Percentiles rank a stretch among this genome's conserved stretches.
Evolutionary conservation across 1,140 invertebrate genomes (phyloP).

Genomic region (Trachelipus rathkii): DNA sequence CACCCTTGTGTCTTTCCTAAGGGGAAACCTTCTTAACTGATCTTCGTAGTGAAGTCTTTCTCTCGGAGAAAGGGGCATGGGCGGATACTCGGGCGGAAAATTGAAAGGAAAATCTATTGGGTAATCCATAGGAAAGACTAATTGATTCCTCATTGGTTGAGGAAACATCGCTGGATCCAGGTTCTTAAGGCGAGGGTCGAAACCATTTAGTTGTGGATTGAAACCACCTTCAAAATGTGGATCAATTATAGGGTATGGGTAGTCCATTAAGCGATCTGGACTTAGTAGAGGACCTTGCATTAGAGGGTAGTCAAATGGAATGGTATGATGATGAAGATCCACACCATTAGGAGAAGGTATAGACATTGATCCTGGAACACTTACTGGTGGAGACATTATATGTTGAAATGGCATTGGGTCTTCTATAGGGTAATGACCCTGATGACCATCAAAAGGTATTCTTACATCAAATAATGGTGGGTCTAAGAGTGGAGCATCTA

Average conservation of each 20-base stretch:
- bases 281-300: not conserved
- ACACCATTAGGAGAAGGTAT: not conserved
- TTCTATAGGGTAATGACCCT: not conserved
- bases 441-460: not conserved
- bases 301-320: not conserved
- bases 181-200: not conserved
- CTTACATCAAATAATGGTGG: not conserved
- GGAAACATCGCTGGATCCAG: not conserved
- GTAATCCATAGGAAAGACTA: not conserved
- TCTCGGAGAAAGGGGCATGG: not conserved
- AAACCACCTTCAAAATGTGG: not conserved
- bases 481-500: not conserved
- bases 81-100: not conserved
- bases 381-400: not conserved
- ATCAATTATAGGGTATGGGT: not conserved
- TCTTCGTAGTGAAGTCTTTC: not conserved
- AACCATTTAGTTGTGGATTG: not conserved
- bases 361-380: not conserved
- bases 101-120: not conserved
- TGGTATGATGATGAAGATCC: not conserved
- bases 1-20: not conserved
- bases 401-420: not conserved
- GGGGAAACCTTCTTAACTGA: not conserved
- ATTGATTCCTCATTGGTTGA: not conserved
- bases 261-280: not conserved